Evolutionary conservation across 2,888 invertebrate species (phyloP).

Genomic region (Amphimallon solstitiale): DNA sequence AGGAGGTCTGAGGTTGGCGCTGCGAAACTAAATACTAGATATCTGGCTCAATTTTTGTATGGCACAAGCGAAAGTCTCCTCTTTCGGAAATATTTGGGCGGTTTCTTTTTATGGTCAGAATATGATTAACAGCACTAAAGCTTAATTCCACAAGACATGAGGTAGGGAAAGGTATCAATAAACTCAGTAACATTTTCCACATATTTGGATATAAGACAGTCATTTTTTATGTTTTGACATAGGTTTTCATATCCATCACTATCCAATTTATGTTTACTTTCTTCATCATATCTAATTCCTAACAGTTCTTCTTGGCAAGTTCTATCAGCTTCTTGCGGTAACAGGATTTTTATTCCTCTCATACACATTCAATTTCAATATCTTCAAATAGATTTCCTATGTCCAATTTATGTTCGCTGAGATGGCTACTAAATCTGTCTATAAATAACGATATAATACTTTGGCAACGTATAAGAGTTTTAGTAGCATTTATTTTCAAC

Average conservation of each 20-base stretch:
- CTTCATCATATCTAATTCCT: conserved; percentile 33
- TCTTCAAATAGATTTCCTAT: conserved; percentile 32
- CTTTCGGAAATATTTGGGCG: too few relatives aligned
- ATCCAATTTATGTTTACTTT: conserved; percentile 21
- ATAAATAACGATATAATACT: conserved; percentile 37
- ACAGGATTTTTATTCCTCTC: conserved; percentile 31
- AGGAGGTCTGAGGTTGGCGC: too few relatives aligned
- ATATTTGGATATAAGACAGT: not conserved
- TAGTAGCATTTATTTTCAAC: too few relatives aligned
- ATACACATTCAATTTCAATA: conserved; percentile 32
- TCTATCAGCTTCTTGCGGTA: conserved; percentile 19
- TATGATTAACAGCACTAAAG: too few relatives aligned
- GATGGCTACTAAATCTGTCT: conserved; percentile 25
- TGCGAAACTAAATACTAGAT: too few relatives aligned
- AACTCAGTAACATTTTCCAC: not conserved
- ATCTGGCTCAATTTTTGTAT: too few relatives aligned
- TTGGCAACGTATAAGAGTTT: conserved; percentile 32
- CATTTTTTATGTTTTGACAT: not conserved
- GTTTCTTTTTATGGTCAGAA: too few relatives aligned
- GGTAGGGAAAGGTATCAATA: too few relatives aligned
- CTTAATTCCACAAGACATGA: too few relatives aligned
- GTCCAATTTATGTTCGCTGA: conserved; percentile 24
- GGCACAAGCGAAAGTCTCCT: too few relatives aligned
- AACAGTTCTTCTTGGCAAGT: too few relatives aligned
- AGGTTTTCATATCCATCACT: conserved; percentile 6